These are phyloP conservation scores for Galagoides demidoff DNA, from an alignment of 2,797 vertebrate species.

Conservation along the genomic window DNA sequence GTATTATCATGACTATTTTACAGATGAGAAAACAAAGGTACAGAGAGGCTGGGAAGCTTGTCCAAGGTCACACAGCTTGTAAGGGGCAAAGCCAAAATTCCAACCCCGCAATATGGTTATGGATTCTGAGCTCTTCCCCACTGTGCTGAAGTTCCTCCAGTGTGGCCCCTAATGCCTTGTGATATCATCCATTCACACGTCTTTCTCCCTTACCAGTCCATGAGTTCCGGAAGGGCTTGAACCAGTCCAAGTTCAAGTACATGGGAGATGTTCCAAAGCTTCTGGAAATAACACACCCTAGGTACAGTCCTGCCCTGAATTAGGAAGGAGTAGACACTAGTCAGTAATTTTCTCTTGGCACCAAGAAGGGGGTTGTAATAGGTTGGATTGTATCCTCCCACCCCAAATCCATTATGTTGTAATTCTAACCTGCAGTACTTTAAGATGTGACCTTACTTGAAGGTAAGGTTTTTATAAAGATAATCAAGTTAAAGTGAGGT, in stretches of 20 bases:
- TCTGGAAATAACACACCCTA: background rate
- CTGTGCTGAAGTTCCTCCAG: background rate
- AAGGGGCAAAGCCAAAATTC: background rate
- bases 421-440: background rate
- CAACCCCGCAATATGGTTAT: background rate
- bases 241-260: too few species aligned
- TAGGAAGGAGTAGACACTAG: background rate
- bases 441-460: background rate
- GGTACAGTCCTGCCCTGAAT: background rate
- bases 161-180: background rate
- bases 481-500: background rate
- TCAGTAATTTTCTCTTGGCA: background rate
- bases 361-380: background rate
- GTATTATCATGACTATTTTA: background rate
- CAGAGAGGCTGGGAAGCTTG: background rate
- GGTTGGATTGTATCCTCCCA: background rate
- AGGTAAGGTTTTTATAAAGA: background rate
- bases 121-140: background rate
- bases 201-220: background rate
- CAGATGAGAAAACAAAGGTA: background rate
- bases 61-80: background rate
- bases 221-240: background rate
- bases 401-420: background rate
- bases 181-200: background rate
- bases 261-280: background rate